Evolutionary conservation across 2,888 invertebrate species (phyloP).

Genomic region (Torymus aiolomorphi): DNA sequence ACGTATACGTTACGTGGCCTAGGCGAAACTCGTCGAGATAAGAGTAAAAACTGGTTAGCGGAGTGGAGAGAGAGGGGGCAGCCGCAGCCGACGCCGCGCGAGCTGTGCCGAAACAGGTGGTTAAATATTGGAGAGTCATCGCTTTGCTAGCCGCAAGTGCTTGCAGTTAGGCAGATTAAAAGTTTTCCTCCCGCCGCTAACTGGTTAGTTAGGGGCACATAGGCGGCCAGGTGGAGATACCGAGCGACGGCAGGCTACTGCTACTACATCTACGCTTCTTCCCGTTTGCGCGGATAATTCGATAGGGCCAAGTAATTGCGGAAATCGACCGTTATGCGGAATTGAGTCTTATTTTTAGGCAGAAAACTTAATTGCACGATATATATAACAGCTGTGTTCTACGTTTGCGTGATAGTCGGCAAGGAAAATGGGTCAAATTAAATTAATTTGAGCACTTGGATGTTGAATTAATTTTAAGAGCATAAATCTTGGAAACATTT

Average conservation of each 20-base stretch:
- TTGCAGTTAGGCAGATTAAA: slow-evolving; percentile 39
- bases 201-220: slow-evolving; percentile 21
- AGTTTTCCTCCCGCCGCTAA: slow-evolving; percentile 24
- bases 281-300: slow-evolving; percentile 16
- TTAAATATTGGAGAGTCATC: slow-evolving; percentile 27
- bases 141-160: not conserved
- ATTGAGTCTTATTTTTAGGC: no score
- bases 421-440: no score
- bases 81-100: no score
- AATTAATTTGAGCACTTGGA: no score
- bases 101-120: slow-evolving; percentile 19
- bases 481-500: no score
- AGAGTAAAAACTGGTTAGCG: slow-evolving; percentile 2
- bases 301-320: slow-evolving; percentile 5
- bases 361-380: no score
- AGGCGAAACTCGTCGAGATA: not conserved
- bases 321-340: no score
- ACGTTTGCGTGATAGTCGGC: no score
- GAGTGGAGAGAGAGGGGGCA: not conserved
- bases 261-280: not conserved
- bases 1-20: not conserved
- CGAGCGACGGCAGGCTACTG: no score
- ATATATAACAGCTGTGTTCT: no score
- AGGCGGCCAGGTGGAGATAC: not conserved
- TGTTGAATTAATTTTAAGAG: no score